Evolutionary conservation across 2,888 invertebrate genomes (phyloP).

Genomic region (Drosophila multiciliata): DNA sequence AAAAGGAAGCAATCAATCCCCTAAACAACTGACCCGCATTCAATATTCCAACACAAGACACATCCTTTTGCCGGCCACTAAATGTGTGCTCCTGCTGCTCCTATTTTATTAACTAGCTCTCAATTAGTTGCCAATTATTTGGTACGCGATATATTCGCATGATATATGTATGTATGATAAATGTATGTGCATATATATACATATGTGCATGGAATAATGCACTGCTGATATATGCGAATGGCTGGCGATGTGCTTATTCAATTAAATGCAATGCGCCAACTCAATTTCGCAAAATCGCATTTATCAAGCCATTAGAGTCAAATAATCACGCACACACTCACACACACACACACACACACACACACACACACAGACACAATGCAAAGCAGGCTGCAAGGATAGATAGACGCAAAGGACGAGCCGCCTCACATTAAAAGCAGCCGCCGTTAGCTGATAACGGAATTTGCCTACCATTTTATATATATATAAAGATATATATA

Average conservation of each 20-base stretch:
- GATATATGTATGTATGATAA: background rate
- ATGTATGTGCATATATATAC: background rate
- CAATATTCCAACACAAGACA: constrained; percentile 1
- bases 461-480: constrained; percentile 75
- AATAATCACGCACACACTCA: constrained; percentile 64
- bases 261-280: constrained; percentile 74
- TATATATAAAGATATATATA: background rate
- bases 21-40: background rate
- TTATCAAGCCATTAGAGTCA: constrained; percentile 84
- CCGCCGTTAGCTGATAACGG: constrained; percentile 75
- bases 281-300: constrained; percentile 80
- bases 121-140: constrained; percentile 71
- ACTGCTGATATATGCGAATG: constrained; percentile 46
- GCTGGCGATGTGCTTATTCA: constrained; percentile 76
- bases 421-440: constrained; percentile 71
- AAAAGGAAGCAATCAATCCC: constrained; percentile 1
- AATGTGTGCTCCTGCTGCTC: too few species aligned
- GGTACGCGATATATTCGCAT: constrained; percentile 12
- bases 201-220: constrained; percentile 8
- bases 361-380: constrained; percentile 24
- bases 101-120: constrained; percentile 49
- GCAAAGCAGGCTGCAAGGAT: constrained; percentile 20
- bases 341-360: constrained; percentile 19
- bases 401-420: constrained; percentile 17
- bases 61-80: background rate